These are phyloP conservation scores for Bucco capensis DNA, from an alignment of 2,113 vertebrate species.

Conservation along the genomic window DNA sequence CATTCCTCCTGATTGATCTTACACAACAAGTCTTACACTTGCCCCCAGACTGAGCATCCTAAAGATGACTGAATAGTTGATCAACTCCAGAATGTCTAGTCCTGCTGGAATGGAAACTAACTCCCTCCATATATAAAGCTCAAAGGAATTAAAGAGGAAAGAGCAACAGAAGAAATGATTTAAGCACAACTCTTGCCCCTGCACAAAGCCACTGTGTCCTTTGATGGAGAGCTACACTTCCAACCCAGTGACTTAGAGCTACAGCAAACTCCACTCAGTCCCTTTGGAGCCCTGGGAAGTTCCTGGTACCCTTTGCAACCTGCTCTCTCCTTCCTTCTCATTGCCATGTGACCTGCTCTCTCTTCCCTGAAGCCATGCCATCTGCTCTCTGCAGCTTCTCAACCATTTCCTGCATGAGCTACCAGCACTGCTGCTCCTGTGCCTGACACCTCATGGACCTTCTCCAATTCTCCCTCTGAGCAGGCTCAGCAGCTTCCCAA, in stretches of 20 bases:
- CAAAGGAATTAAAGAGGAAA: not conserved
- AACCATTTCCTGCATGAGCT: not conserved
- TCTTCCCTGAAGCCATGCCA: not conserved
- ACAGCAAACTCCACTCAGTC: not conserved
- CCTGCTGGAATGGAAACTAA: not conserved
- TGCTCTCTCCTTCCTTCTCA: not conserved
- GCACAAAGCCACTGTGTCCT: not conserved
- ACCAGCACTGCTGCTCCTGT: not conserved
- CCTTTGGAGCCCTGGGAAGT: not conserved
- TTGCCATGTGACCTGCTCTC: not conserved
- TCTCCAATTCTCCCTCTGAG: not conserved
- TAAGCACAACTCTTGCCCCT: not conserved
- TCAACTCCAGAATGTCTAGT: not conserved
- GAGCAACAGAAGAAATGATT: not conserved
- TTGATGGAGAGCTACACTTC: not conserved
- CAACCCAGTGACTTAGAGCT: not conserved
- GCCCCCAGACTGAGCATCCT: not conserved
- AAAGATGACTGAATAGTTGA: not conserved
- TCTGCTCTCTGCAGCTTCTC: not conserved
- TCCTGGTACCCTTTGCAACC: not conserved
- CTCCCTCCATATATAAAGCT: not conserved
- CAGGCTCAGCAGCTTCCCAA: not conserved
- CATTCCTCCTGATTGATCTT: not conserved
- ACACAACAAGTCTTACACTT: not conserved
- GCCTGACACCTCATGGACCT: not conserved